phyloP scores from a whole-genome alignment of 2,797 vertebrate species.

The Xerus rutilus region DNA sequence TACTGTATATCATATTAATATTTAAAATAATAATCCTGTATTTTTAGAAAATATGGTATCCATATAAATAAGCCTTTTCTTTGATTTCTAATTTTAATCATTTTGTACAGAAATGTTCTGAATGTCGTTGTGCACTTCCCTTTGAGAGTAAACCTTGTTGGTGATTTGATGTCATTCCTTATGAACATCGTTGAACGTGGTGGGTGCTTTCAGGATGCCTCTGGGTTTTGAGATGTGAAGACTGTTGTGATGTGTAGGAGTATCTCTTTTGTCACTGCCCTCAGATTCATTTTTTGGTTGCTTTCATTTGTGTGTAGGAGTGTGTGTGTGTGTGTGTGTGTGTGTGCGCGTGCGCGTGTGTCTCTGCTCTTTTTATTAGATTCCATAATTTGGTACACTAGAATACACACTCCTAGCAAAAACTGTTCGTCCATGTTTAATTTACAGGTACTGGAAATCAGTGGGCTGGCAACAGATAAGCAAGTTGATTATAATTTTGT shows the following conservation, averaged over 20 bases:
- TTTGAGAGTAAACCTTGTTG: background rate
- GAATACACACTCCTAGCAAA: background rate
- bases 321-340: background rate
- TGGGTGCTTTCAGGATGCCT: background rate
- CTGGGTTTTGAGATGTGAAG: background rate
- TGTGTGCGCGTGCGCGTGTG: background rate
- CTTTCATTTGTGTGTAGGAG: background rate
- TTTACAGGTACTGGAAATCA: background rate
- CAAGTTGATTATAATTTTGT: conserved; percentile 52
- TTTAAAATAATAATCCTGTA: conserved; percentile 24
- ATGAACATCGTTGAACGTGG: background rate
- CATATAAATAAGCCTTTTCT: background rate
- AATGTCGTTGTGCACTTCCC: background rate
- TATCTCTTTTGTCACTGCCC: background rate
- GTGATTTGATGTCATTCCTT: background rate
- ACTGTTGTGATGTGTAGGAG: background rate
- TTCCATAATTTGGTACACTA: background rate
- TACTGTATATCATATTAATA: background rate
- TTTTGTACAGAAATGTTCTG: conserved; percentile 29
- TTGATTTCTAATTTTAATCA: background rate
- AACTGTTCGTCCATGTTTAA: conserved; percentile 13
- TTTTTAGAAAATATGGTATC: background rate
- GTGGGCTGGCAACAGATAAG: background rate
- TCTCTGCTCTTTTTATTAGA: background rate
- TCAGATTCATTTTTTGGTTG: background rate